Conservation (phyloP, 1,140 invertebrate species). For the Parapsyche elsis region DNA sequence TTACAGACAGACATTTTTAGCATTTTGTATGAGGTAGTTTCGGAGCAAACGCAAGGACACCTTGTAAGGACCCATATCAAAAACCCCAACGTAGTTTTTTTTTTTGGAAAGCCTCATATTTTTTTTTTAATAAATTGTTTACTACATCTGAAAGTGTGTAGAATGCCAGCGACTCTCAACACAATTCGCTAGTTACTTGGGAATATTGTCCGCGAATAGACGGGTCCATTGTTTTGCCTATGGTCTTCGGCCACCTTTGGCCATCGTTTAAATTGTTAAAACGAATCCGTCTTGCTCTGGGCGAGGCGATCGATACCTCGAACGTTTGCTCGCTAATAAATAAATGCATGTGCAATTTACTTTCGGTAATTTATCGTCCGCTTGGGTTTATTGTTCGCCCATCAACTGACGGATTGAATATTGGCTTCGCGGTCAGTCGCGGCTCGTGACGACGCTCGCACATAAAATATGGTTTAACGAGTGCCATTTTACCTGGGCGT, state of each 20-base stretch:
- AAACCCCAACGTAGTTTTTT: too few species aligned
- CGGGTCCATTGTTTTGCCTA: conserved; percentile 44
- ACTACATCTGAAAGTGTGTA: background rate
- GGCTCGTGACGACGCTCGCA: background rate
- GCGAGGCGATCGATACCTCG: background rate
- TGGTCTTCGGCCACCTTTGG: background rate
- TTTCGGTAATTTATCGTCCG: conserved; percentile 29
- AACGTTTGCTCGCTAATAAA: background rate
- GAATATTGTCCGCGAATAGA: conserved; percentile 52
- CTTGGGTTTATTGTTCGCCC: conserved; percentile 34
- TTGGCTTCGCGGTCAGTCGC: conserved; percentile 1
- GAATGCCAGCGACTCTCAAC: conserved; percentile 29
- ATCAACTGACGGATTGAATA: conserved; percentile 29
- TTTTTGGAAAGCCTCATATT: background rate
- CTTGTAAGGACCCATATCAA: too few species aligned
- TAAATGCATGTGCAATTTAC: conserved; percentile 37
- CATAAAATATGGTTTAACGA: too few species aligned
- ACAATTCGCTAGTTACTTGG: conserved; percentile 51
- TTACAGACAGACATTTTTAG: too few species aligned
- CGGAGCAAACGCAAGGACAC: too few species aligned
- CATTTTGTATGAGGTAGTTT: too few species aligned
- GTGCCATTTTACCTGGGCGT: background rate
- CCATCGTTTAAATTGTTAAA: background rate
- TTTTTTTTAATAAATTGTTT: background rate
- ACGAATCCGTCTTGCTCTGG: conserved; percentile 19